Evolutionary conservation across 1,140 invertebrate species (phyloP), one percentile per base, ranked within the genome.

Genomic region (Leucophenga varia): DNA sequence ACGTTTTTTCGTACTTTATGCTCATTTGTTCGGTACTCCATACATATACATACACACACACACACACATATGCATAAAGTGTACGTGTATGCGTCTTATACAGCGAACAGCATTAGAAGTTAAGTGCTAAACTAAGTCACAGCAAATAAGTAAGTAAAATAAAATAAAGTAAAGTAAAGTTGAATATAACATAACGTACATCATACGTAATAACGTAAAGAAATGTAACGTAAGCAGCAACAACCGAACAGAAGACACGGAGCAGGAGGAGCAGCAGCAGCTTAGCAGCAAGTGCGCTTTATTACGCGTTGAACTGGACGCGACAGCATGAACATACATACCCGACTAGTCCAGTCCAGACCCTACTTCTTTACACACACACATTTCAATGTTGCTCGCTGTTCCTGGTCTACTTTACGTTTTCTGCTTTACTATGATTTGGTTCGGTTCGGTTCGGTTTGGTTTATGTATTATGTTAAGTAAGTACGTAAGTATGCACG

Each of bases 221-320:
- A n/a, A n/a, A n/a, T n/a, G n/a, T n/a, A n/a, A n/a, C n/a, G n/a
- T n/a, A n/a, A n/a, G n/a, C n/a, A n/a, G n/a, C n/a, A n/a, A 34
- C 8, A n/a, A 34, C 8, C 4, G 5, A 34, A 14, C 5, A 14
- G 32, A n/a, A n/a, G 4, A 5, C 5, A 14, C 13, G 12, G 32
- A 34, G 32, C 32, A 34, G 12, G 32, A 6, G 32, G 32, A n/a
- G 32, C 32, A 37, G 35, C 35, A 37, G 4, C 13, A 18, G 17
- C 13, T 37, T 12, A 6, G 47, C 58, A 58, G 60, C 58, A 61
- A 61, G 58, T 61, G 58, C 58, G 60, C 58, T 61, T 61, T 61
- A 61, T 61, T 61, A 61, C n/a, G n/a, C n/a, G n/a, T n/a, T n/a
- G n/a, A n/a, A n/a, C n/a, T n/a, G n/a, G n/a, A n/a, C n/a, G 58